phyloP scores from a whole-genome alignment of 2,797 vertebrate species.

The Phrynocephalus guinanensis region DNA sequence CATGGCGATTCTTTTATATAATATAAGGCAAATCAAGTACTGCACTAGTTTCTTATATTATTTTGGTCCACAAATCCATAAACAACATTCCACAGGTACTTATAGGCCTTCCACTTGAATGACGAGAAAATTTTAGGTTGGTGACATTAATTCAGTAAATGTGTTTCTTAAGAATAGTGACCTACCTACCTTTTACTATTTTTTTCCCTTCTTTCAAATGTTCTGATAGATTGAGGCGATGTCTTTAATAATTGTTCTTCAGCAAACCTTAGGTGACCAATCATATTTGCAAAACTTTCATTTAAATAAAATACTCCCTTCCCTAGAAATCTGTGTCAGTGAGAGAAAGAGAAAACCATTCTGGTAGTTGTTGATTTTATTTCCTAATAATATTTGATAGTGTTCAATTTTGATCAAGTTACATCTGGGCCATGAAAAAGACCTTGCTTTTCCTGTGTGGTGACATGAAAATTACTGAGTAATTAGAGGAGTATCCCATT shows the following conservation, averaged over 20 bases:
- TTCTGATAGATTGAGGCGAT: constrained; percentile 11
- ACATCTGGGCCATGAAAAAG: constrained; percentile 63
- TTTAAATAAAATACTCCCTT: background rate
- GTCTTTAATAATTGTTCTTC: constrained; percentile 14
- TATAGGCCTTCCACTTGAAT: background rate
- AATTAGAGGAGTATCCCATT: constrained; percentile 79
- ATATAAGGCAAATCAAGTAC: background rate
- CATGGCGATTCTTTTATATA: too few species aligned
- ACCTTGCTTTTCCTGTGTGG: constrained; percentile 63
- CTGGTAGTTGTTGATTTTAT: background rate
- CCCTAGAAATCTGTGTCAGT: background rate
- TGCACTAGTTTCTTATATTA: background rate
- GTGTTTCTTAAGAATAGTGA: background rate
- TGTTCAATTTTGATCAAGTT: constrained; percentile 63
- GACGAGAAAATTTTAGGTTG: background rate
- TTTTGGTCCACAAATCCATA: background rate
- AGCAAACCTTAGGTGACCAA: background rate
- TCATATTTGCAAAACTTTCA: background rate
- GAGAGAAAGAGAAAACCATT: constrained; percentile 40
- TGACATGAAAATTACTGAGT: constrained; percentile 70
- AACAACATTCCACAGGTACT: background rate
- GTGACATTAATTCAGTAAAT: background rate
- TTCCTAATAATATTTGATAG: constrained; percentile 36
- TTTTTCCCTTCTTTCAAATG: background rate
- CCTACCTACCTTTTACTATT: background rate